A percentile compares a stretch with the other conserved stretches of the same genome.
These are phyloP conservation scores for Dynastes tityus DNA, from an alignment of 2,888 invertebrate genomes.

Conservation along the genomic window DNA sequence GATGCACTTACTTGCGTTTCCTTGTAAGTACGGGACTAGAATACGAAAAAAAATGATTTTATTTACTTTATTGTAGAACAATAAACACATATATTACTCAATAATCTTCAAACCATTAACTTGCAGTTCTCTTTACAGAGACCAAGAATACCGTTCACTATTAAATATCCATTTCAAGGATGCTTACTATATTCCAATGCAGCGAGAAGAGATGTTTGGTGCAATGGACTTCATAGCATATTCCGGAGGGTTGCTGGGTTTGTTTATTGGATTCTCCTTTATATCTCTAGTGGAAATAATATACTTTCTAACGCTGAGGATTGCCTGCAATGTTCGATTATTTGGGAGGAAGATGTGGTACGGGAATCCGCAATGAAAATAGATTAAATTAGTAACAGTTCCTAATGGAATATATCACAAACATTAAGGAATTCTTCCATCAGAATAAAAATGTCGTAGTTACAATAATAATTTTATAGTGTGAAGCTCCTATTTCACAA, in stretches of 20 bases:
- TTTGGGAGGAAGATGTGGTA: conserved; percentile 63
- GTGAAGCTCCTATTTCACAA: too few relatives aligned
- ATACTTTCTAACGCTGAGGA: conserved; percentile 73
- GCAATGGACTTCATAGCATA: conserved; percentile 74
- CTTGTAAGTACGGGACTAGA: too few relatives aligned
- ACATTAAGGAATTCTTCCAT: too few relatives aligned
- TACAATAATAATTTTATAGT: too few relatives aligned
- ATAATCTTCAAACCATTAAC: too few relatives aligned
- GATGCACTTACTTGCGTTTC: too few relatives aligned
- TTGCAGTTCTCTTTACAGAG: background rate
- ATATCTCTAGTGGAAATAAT: conserved; percentile 77
- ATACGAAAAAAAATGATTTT: too few relatives aligned
- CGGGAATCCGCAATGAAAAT: conserved; percentile 51
- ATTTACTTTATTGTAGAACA: background rate
- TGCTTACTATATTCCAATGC: conserved; percentile 79
- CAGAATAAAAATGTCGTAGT: too few relatives aligned
- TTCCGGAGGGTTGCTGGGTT: conserved; percentile 75
- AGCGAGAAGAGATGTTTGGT: conserved; percentile 78
- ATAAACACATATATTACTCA: too few relatives aligned
- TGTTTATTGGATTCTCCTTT: conserved; percentile 78
- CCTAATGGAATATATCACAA: background rate
- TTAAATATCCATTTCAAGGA: conserved; percentile 81
- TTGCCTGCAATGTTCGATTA: conserved; percentile 65
- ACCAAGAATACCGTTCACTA: conserved; percentile 68
- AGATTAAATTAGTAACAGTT: too few relatives aligned